Evolutionary conservation across 2,113 vertebrate species (phyloP).

Genomic region (Uropsilus gracilis): DNA sequence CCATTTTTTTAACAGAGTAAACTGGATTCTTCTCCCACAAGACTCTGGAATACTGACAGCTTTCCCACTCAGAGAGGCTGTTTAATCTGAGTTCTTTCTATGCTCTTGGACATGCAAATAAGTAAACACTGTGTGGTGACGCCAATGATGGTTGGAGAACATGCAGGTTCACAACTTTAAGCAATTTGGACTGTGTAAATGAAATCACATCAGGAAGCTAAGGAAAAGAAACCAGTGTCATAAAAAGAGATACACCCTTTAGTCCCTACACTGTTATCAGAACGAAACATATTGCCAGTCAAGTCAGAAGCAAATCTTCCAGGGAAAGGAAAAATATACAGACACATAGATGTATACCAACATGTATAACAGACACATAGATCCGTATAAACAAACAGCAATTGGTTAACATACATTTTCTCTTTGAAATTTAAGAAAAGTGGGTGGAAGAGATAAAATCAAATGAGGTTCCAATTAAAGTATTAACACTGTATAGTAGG

Average conservation of each 20-base stretch:
- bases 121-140: neutral
- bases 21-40: neutral
- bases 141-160: neutral
- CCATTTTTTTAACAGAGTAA: no score
- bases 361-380: neutral
- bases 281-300: neutral
- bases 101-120: neutral
- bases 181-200: neutral
- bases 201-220: neutral
- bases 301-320: neutral
- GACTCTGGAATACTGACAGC: neutral
- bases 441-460: neutral
- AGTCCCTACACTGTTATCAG: neutral
- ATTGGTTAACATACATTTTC: neutral
- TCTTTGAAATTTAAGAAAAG: neutral
- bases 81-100: neutral
- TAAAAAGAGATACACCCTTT: neutral
- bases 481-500: neutral
- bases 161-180: neutral
- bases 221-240: neutral
- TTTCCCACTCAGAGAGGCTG: neutral
- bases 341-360: neutral
- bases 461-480: neutral
- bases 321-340: conserved; percentile 6
- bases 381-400: neutral